Percentiles rank a stretch among this genome's conserved stretches.
Conservation (phyloP, 2,888 invertebrate species). For the Dryobotodes eremita region DNA sequence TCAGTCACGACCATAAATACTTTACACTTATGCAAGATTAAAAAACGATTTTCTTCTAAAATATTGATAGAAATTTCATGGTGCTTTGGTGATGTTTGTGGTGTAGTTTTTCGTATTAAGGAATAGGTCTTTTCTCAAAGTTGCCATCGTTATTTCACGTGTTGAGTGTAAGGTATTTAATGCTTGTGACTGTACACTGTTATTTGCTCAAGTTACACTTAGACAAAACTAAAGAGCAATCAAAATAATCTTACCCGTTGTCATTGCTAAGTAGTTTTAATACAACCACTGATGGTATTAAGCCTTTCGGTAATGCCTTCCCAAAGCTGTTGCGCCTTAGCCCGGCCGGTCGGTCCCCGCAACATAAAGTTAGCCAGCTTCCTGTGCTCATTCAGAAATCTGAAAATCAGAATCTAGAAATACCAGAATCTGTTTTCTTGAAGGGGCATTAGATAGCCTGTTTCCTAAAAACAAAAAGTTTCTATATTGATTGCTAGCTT, state of each 20-base stretch:
- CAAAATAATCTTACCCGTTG: constrained; percentile 13
- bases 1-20: background rate
- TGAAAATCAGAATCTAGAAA: constrained; percentile 53
- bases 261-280: constrained; percentile 41
- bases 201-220: background rate
- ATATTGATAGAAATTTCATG: background rate
- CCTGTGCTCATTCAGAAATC: constrained; percentile 49
- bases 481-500: constrained; percentile 37
- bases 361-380: constrained; percentile 39
- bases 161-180: background rate
- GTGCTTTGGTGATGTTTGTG: no score
- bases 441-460: constrained; percentile 49
- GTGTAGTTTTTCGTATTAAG: background rate
- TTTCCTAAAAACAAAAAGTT: constrained; percentile 45
- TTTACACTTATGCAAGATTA: background rate
- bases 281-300: constrained; percentile 33
- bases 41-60: background rate
- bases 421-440: constrained; percentile 41
- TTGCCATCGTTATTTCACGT: background rate
- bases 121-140: background rate
- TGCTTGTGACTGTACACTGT: background rate
- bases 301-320: constrained; percentile 24
- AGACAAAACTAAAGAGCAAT: background rate
- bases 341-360: constrained; percentile 5
- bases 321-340: constrained; percentile 27